Conservation (phyloP, 2,888 invertebrate species). For the Calliopum simillimum region DNA sequence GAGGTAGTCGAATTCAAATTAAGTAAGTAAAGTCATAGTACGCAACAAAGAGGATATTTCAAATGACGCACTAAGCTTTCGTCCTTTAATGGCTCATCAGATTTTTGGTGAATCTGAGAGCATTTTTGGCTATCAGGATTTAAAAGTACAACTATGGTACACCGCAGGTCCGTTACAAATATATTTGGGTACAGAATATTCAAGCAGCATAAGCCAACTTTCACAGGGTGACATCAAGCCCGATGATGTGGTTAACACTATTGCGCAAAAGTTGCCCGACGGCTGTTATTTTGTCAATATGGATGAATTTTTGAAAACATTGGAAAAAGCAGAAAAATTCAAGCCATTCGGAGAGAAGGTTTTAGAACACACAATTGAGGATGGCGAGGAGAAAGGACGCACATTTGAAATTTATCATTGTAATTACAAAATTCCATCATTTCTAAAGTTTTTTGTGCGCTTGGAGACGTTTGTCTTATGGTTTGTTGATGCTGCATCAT, state of each 20-base stretch:
- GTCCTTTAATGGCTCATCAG: constrained; percentile 92
- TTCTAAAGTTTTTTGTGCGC: constrained; percentile 82
- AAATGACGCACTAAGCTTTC: constrained; percentile 74
- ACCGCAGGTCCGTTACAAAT: constrained; percentile 84
- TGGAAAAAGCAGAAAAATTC: constrained; percentile 81
- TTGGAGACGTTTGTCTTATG: constrained; percentile 93
- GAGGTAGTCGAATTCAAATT: constrained; percentile 65
- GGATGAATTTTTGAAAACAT: constrained; percentile 76
- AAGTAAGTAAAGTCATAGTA: constrained; percentile 68
- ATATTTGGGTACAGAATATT: constrained; percentile 80
- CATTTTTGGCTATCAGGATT: constrained; percentile 92
- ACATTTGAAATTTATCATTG: constrained; percentile 86
- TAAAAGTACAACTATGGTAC: constrained; percentile 83
- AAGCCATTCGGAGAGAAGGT: constrained; percentile 80
- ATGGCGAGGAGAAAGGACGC: constrained; percentile 61
- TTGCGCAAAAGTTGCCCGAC: constrained; percentile 78
- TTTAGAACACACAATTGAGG: constrained; percentile 70
- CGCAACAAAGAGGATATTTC: constrained; percentile 75
- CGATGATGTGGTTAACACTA: constrained; percentile 79
- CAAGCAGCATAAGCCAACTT: constrained; percentile 74
- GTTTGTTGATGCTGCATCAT: constrained; percentile 97
- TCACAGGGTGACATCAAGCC: constrained; percentile 70
- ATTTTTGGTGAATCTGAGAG: constrained; percentile 92
- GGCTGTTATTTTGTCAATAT: constrained; percentile 76
- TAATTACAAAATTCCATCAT: constrained; percentile 78